These are phyloP conservation scores for Neosilurus mollespiculum DNA, from an alignment of 2,797 vertebrate genomes.

Conservation along the genomic window DNA sequence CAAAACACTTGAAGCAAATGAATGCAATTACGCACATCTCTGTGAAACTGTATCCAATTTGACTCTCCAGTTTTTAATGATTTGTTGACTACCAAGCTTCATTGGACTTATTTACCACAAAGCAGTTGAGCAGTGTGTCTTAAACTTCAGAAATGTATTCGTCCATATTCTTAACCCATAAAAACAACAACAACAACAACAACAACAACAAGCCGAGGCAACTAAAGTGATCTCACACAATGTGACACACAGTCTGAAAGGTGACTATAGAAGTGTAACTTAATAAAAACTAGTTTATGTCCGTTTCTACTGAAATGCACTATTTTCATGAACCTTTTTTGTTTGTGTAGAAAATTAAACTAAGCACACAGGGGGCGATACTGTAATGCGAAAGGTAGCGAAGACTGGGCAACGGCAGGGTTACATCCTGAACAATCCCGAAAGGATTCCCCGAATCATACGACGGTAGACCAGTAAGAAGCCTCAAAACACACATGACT, in stretches of 20 bases:
- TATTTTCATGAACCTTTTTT: no score
- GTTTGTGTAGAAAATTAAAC: no score
- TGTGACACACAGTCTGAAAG: not conserved
- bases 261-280: no score
- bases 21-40: slow-evolving; percentile 47
- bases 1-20: slow-evolving; percentile 62
- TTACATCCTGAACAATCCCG: no score
- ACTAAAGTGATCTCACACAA: not conserved
- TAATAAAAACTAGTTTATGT: no score
- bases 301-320: no score
- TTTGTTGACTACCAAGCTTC: slow-evolving; percentile 42
- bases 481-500: no score
- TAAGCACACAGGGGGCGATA: no score
- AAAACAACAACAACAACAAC: not conserved
- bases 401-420: no score
- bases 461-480: no score
- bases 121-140: slow-evolving; percentile 27
- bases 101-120: slow-evolving; percentile 23
- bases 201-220: not conserved
- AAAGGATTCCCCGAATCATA: no score
- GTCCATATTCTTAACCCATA: slow-evolving; percentile 19
- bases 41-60: slow-evolving; percentile 25
- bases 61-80: slow-evolving; percentile 24
- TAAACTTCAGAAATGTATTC: slow-evolving; percentile 18
- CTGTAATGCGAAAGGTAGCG: no score